These are phyloP conservation scores for Biston betularia DNA, from an alignment of 2,888 invertebrate species.

Conservation along the genomic window DNA sequence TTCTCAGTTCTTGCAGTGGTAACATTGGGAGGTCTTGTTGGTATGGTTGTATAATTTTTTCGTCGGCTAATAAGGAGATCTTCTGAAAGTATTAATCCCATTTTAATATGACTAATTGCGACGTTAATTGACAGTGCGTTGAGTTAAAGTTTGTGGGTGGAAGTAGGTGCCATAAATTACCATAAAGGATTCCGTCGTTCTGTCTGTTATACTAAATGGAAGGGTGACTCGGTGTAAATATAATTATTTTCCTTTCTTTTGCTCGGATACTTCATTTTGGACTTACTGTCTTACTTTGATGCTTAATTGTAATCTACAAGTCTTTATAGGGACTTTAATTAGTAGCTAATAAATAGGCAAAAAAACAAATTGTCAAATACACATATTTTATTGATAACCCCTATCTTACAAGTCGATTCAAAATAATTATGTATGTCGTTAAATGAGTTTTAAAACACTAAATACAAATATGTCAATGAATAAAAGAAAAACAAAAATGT, in stretches of 20 bases:
- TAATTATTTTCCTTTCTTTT: conserved; percentile 6
- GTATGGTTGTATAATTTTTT: conserved; percentile 43
- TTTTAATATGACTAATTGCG: conserved; percentile 80
- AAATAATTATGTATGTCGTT: too few species aligned
- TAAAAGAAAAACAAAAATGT: too few species aligned
- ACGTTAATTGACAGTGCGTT: conserved; percentile 64
- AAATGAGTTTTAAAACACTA: too few species aligned
- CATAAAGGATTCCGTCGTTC: conserved; percentile 30
- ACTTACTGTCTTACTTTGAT: background rate
- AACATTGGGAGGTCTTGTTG: conserved; percentile 3
- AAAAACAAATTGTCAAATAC: too few species aligned
- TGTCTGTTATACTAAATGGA: conserved; percentile 16
- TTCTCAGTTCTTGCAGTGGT: background rate
- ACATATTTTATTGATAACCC: too few species aligned
- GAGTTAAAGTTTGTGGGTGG: conserved; percentile 48
- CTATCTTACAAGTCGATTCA: too few species aligned
- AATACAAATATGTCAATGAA: too few species aligned
- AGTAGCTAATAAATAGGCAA: too few species aligned
- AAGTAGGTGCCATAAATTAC: conserved; percentile 36
- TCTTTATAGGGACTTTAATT: too few species aligned
- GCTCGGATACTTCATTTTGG: background rate
- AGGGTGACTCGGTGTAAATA: conserved; percentile 43
- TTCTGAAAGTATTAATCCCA: conserved; percentile 75
- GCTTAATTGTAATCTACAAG: background rate
- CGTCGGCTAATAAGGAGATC: conserved; percentile 57